phyloP scores from a whole-genome alignment of 2,888 invertebrate species.

The Brachylomia viminalis region DNA sequence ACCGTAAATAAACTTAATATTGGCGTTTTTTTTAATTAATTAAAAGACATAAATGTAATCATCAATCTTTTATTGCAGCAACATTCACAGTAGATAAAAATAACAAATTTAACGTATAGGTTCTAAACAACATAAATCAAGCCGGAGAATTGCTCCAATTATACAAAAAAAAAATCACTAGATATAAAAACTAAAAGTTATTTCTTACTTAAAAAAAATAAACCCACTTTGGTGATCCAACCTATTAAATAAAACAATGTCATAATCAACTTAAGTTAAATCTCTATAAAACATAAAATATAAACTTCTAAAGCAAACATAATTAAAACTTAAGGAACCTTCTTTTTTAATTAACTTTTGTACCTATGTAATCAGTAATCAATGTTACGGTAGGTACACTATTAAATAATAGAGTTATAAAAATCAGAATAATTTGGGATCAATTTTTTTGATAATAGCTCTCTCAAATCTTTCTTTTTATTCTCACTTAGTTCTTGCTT shows the following conservation, averaged over 20 bases:
- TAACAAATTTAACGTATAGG: not conserved
- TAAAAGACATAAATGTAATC: not conserved
- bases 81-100: not conserved
- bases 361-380: conserved; percentile 6
- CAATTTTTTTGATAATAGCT: conserved; percentile 25
- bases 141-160: not conserved
- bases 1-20: too few species aligned
- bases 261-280: conserved; percentile 5
- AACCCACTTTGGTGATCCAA: conserved; percentile 2
- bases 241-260: conserved; percentile 8
- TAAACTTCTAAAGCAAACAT: not conserved
- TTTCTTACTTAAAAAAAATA: not conserved
- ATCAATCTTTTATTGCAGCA: conserved; percentile 1
- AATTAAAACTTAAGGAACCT: not conserved
- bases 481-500: conserved; percentile 37
- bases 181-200: not conserved
- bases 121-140: not conserved
- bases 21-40: not conserved
- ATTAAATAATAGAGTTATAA: conserved; percentile 21
- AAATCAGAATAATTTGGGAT: conserved; percentile 20
- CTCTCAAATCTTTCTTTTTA: conserved; percentile 43
- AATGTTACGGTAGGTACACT: conserved; percentile 3
- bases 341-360: not conserved
- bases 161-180: not conserved
- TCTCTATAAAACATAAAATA: not conserved